Evolutionary conservation across 2,797 vertebrate species (phyloP).

Genomic region (Tapirus indicus): DNA sequence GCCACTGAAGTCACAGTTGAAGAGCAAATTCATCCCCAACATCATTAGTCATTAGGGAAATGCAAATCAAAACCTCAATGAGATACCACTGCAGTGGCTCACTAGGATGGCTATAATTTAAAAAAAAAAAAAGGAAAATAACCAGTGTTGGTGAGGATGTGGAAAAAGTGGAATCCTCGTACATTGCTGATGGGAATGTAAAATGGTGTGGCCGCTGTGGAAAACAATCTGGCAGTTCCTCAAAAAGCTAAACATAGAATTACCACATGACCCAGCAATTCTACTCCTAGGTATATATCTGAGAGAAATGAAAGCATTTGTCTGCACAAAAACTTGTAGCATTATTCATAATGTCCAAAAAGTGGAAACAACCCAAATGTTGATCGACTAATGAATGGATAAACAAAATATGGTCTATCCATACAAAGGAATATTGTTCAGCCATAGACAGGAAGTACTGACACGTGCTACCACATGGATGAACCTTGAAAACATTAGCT

Average conservation of each 20-base stretch:
- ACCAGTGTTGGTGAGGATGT: slow-evolving; percentile 34
- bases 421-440: not conserved
- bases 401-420: not conserved
- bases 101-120: not conserved
- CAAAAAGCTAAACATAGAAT: slow-evolving; percentile 46
- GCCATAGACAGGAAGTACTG: not conserved
- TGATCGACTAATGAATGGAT: accelerated
- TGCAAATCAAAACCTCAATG: not conserved
- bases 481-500: not conserved
- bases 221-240: not conserved
- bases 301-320: not conserved
- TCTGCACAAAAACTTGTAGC: not conserved
- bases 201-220: not conserved
- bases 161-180: not conserved
- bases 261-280: not conserved
- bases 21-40: not conserved
- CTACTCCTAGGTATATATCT: not conserved
- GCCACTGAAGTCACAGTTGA: not conserved
- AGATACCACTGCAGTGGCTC: not conserved
- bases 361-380: not conserved
- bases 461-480: accelerated
- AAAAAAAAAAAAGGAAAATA: not conserved
- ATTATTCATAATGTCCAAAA: not conserved
- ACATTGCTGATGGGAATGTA: not conserved
- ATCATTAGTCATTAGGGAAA: slow-evolving; percentile 49